Evolutionary conservation across 2,888 invertebrate genomes (phyloP).

Genomic region (Pantelozetes paolii): DNA sequence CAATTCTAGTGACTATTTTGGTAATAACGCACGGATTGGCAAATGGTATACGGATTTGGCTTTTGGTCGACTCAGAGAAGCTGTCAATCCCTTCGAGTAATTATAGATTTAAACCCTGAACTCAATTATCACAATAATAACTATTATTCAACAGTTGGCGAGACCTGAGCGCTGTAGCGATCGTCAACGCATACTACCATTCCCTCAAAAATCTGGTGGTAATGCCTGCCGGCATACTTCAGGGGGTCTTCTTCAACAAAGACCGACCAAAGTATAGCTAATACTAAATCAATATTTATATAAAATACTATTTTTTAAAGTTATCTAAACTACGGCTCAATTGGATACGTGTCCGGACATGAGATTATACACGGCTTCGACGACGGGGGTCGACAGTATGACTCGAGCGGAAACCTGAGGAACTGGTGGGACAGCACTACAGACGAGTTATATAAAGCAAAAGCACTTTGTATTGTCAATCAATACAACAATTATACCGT

Average conservation of each 20-base stretch:
- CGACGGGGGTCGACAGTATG: slow-evolving; percentile 53
- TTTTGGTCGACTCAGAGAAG: neutral
- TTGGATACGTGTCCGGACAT: slow-evolving; percentile 85
- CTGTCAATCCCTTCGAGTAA: slow-evolving; percentile 12
- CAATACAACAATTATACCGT: slow-evolving; percentile 46
- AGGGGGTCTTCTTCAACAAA: slow-evolving; percentile 50
- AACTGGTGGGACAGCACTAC: slow-evolving; percentile 47
- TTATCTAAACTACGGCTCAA: slow-evolving; percentile 56
- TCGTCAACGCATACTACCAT: slow-evolving; percentile 81
- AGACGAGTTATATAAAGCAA: slow-evolving; percentile 57
- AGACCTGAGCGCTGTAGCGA: slow-evolving; percentile 73
- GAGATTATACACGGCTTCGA: slow-evolving; percentile 71
- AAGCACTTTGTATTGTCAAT: slow-evolving; percentile 45
- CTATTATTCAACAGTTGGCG: slow-evolving; percentile 60
- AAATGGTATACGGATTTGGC: neutral
- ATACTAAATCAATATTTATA: neutral
- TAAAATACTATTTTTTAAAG: slow-evolving; percentile 28
- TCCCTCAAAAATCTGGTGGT: slow-evolving; percentile 75
- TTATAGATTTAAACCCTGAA: neutral
- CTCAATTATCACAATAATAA: neutral
- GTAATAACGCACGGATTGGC: neutral
- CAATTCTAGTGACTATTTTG: slow-evolving; percentile 6
- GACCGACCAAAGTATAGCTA: slow-evolving; percentile 48
- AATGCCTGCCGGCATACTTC: slow-evolving; percentile 48
- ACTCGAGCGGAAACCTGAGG: slow-evolving; percentile 45